Conservation (phyloP, 2,113 vertebrate genomes). For the Rhombomys opimus region DNA sequence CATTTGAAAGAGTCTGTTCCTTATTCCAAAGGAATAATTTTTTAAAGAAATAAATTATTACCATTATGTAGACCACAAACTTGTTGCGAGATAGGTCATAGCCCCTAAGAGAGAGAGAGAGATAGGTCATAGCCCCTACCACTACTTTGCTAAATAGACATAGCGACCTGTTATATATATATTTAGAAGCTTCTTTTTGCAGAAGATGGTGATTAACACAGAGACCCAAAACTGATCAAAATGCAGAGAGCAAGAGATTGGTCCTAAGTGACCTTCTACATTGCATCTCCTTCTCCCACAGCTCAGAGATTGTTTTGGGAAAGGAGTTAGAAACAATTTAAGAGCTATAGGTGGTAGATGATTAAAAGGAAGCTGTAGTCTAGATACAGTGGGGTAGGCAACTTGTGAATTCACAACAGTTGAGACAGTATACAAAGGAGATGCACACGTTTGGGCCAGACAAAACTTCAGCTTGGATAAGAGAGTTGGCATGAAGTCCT, state of each 20-base stretch:
- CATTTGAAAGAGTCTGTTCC: not conserved
- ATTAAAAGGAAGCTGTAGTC: not conserved
- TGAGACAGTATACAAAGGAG: not conserved
- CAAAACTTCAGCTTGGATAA: not conserved
- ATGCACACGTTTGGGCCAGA: not conserved
- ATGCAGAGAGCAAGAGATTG: not conserved
- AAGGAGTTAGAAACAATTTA: not conserved
- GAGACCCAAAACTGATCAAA: not conserved
- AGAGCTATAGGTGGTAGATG: not conserved
- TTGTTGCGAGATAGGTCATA: not conserved
- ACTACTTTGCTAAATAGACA: not conserved
- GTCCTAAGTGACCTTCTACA: not conserved
- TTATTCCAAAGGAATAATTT: not conserved
- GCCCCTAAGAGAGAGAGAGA: not conserved
- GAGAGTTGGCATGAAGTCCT: not conserved
- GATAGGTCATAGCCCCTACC: not conserved
- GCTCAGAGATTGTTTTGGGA: not conserved
- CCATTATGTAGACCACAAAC: not conserved
- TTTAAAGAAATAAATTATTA: not conserved
- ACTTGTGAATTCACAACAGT: not conserved
- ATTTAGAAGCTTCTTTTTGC: not conserved
- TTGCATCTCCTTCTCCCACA: not conserved
- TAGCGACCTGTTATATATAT: no score
- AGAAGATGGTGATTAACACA: not conserved
- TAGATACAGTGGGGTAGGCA: not conserved